Conservation (phyloP, 2,888 invertebrate genomes). For the Polydrusus tereticollis region DNA sequence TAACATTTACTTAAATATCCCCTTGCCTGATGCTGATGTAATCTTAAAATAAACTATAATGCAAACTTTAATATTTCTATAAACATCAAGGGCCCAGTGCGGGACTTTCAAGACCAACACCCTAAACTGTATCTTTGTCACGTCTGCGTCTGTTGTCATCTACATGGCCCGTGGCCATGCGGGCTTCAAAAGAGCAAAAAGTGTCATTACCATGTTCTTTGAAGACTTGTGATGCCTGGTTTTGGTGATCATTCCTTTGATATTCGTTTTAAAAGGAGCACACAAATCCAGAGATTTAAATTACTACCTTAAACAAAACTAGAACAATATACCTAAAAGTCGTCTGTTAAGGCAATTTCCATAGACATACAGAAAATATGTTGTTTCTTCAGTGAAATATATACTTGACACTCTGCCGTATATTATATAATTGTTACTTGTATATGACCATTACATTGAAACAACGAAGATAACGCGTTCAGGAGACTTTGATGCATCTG, state of each 20-base stretch:
- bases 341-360: no score
- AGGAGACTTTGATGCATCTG: no score
- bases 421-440: no score
- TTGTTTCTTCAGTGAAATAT: no score
- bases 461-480: no score
- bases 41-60: background rate
- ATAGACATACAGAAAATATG: no score
- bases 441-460: no score
- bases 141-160: constrained; percentile 23
- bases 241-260: constrained; percentile 13
- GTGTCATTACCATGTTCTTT: constrained; percentile 26
- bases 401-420: no score
- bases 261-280: background rate
- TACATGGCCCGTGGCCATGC: constrained; percentile 29
- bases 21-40: background rate
- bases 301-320: no score
- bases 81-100: constrained; percentile 10
- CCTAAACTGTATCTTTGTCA: constrained; percentile 30
- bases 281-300: background rate
- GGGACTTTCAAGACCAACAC: constrained; percentile 18
- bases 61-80: constrained; percentile 2
- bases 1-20: no score
- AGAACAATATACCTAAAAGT: no score
- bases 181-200: constrained; percentile 36
- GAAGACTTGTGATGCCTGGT: background rate